Conservation (phyloP, 2,113 vertebrate genomes). For the Platysteira castanea region DNA sequence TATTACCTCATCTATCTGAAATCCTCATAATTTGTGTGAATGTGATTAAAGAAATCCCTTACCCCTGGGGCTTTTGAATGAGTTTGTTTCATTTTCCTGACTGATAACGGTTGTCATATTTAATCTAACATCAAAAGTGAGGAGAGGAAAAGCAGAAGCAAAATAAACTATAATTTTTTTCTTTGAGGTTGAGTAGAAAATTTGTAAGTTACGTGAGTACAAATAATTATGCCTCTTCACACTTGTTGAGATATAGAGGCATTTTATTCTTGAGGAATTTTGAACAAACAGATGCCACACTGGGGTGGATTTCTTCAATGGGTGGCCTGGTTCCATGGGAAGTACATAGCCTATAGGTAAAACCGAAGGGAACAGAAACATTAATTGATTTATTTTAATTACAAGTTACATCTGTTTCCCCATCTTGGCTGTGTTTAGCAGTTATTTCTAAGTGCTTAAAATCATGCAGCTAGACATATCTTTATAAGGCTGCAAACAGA, state of each 20-base stretch:
- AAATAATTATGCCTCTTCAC: conserved; percentile 14
- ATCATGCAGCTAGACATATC: neutral
- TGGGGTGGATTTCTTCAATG: neutral
- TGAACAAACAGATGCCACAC: neutral
- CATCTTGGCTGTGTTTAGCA: neutral
- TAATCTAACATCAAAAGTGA: conserved; percentile 20
- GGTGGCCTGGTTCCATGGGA: neutral
- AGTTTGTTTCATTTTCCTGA: conserved; percentile 21
- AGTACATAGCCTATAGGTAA: conserved; percentile 8
- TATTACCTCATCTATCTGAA: neutral
- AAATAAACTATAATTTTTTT: neutral
- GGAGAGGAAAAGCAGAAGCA: neutral
- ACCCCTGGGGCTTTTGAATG: neutral
- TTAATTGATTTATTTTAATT: conserved; percentile 32
- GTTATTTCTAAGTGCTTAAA: conserved; percentile 4
- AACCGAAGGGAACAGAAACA: neutral
- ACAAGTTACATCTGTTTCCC: neutral
- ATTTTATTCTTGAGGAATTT: neutral
- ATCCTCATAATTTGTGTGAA: neutral
- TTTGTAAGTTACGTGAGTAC: neutral
- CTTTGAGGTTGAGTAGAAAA: neutral
- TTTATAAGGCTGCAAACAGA: neutral
- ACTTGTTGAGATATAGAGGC: neutral
- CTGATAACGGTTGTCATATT: neutral
- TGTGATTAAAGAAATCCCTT: conserved; percentile 18